Evolutionary conservation across 1,140 invertebrate genomes (phyloP), one percentile per base, ranked within the genome.

Genomic region (Trachymyrmex septentrionalis): DNA sequence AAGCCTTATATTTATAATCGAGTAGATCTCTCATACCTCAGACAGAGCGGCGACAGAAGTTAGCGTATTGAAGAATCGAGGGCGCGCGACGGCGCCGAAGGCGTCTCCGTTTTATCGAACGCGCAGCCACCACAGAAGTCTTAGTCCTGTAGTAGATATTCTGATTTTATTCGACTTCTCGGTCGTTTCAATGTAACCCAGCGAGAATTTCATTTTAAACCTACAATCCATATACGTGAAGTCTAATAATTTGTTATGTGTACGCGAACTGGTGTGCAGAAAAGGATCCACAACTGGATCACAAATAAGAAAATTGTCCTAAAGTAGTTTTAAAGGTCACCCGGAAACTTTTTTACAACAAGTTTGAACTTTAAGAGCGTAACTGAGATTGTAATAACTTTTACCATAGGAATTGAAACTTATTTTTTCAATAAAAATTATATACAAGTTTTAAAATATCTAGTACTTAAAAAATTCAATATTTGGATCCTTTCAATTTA

Each of bases 31-130:
- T 90, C 88, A 78, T 87, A 84, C 38, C 72, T 87, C 48, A 88
- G 86, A 88, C 69, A 87, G 80, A 85, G 48, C 57, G 72, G 38
- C 86, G 89, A 90, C 73, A 87, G 64, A 85, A 84, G 64, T 64
- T 57, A 81, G 64, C 48, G 72, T 89, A 73, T 85, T 71, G 86
- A 80, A 86, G 85, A 85, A 57, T 67, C 38, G 82, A 86, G 86
- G 86, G 88, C 85, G 87, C 89, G 92, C 90, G 91, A 88, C 92
- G 92, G 89, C 91, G 91, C 89, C 89, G 90, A 90, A 91, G 90
- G 88, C 88, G 88, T 87, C 90, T 89, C 84, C 89, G 92, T 89
- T 90, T 92, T 93, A 93, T 93, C 90, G 92, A 93, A 91, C 92
- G 92, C 87, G 64, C 72, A 82, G 57, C 82, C 85, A 80, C 67